phyloP scores from a whole-genome alignment of 2,888 invertebrate genomes.

The Cataglyphis cursor region DNA sequence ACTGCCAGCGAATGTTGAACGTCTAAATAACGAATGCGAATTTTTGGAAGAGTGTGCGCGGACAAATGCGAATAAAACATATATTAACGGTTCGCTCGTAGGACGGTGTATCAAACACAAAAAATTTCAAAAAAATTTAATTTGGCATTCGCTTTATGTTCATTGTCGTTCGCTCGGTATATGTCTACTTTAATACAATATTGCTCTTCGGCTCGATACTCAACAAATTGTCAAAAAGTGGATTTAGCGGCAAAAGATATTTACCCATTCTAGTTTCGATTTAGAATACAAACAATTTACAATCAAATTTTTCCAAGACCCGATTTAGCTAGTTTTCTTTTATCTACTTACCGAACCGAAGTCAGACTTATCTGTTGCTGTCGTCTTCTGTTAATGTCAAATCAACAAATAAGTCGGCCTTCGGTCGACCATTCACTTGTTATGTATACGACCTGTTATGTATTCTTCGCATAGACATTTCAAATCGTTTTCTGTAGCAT shows the following conservation, averaged over 20 bases:
- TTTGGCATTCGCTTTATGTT: not conserved
- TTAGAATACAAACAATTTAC: constrained; percentile 47
- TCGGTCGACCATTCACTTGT: constrained; percentile 72
- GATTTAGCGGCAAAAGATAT: constrained; percentile 20
- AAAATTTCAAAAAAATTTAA: constrained; percentile 10
- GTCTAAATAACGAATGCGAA: constrained; percentile 16
- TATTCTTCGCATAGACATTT: constrained; percentile 63
- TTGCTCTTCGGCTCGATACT: constrained; percentile 20
- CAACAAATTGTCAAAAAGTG: constrained; percentile 40
- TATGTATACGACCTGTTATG: constrained; percentile 51
- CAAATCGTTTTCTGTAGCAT: constrained; percentile 68
- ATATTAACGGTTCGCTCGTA: constrained; percentile 3
- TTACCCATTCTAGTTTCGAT: constrained; percentile 47
- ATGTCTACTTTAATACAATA: constrained; percentile 8
- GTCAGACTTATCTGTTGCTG: constrained; percentile 73
- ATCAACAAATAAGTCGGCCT: constrained; percentile 75
- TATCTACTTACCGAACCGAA: constrained; percentile 73
- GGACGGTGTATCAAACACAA: not conserved
- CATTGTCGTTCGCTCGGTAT: constrained; percentile 10
- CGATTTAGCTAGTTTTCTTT: constrained; percentile 71
- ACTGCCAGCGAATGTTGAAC: constrained; percentile 25
- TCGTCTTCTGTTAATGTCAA: constrained; percentile 47
- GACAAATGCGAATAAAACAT: not conserved
- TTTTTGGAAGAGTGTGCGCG: not conserved
- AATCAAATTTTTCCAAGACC: constrained; percentile 58